Evolutionary conservation across 1,140 invertebrate genomes (phyloP), one percentile per base, ranked within the genome.

Genomic region (Eueides isabella): DNA sequence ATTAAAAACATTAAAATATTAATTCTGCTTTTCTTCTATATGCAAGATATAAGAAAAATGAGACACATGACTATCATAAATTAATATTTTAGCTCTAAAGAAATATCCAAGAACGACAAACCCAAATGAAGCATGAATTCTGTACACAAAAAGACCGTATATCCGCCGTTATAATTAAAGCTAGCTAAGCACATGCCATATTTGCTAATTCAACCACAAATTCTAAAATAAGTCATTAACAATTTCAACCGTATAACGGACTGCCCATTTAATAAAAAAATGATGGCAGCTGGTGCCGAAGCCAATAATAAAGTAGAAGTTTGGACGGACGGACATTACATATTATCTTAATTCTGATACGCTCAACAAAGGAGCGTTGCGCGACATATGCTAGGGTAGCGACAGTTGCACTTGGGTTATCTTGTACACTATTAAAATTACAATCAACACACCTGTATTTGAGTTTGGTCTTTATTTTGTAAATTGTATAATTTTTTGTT

Each of bases 261-360:
- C 81, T 89, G 85, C 77, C 88, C 88, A 89, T 77, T 85, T 78
- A 64, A 72, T 70, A 71, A 84, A 87, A 38, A 89, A 90, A 88
- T 84, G 79, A 78, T 84, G 82, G 89, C 90, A 91, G 90, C 83
- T 91, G 86, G 74, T 83, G 30, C 68, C 68, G 35, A 29, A 78
- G 81, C 82, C 87, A 86, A 89, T 85, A 92, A 87, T 85, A 88
- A 85, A 88, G 83, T 87, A 85, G 84, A 81, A 87, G 87, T 86
- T 85, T 85, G 75, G 81, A 81, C 84, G 86, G 81, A 82, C 84
- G 86, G 86, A 85, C 85, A 87, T 84, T 84, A 86, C 83, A 78
- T 81, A 92, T 91, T 92, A 92, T 91, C 90, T 91, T 86, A 91
- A 91, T 91, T 89, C 86, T 89, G 85, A 90, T 90, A 91, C 86